phyloP scores from a whole-genome alignment of 2,113 vertebrate species.

The Pygoscelis adeliae region DNA sequence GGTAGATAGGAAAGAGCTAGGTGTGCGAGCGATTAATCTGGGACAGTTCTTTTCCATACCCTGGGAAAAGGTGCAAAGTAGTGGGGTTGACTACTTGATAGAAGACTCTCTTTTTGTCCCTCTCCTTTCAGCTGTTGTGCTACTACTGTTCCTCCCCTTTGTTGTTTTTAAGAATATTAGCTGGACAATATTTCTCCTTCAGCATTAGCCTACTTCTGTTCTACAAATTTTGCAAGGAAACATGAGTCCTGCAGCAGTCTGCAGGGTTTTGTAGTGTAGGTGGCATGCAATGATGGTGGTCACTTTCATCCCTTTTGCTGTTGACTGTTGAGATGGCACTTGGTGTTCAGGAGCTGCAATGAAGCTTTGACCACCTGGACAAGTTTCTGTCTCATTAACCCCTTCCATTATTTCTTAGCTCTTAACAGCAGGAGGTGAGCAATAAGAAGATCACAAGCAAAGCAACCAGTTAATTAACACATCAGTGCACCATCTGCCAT shows the following conservation, averaged over 20 bases:
- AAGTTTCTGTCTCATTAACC: constrained; percentile 29
- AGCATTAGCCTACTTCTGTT: background rate
- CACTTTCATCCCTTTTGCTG: background rate
- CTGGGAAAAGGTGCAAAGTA: background rate
- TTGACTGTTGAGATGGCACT: background rate
- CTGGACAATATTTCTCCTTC: background rate
- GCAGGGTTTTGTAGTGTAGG: background rate
- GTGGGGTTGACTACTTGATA: background rate
- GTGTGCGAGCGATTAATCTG: background rate
- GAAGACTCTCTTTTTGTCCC: background rate
- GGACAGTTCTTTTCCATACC: background rate
- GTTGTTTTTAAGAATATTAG: background rate
- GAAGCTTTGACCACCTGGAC: background rate
- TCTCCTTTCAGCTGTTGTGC: background rate
- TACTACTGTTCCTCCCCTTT: background rate
- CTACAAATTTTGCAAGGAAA: background rate
- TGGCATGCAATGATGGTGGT: background rate
- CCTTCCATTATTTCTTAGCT: constrained; percentile 2
- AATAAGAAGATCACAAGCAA: background rate
- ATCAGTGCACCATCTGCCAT: constrained; percentile 16
- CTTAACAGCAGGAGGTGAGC: background rate
- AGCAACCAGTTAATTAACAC: constrained; percentile 33
- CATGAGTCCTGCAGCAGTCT: background rate
- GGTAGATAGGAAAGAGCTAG: background rate
- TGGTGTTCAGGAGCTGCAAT: background rate